Percentiles rank a stretch among this genome's conserved stretches.
These are phyloP conservation scores for Ornithorhynchus anatinus DNA, from an alignment of 2,113 vertebrate genomes.

Conservation along the genomic window DNA sequence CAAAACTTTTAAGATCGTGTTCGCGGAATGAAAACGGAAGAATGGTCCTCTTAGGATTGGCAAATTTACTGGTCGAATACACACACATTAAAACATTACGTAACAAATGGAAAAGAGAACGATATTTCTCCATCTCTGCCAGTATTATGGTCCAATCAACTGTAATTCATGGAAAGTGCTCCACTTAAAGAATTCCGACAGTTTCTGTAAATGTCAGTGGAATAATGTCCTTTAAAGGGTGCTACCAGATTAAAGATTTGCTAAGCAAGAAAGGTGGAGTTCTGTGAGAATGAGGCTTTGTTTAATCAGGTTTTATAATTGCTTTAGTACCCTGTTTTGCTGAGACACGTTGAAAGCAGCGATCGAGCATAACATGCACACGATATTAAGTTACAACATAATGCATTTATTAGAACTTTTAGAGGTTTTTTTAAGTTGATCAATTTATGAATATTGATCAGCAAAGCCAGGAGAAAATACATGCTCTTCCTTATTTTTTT, in stretches of 20 bases:
- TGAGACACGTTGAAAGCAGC: conserved; percentile 63
- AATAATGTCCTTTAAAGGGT: conserved; percentile 51
- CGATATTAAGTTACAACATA: conserved; percentile 11
- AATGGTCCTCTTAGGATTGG: no score
- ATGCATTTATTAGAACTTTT: not conserved
- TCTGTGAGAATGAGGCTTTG: conserved; percentile 65
- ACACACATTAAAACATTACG: no score
- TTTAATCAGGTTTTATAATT: conserved; percentile 70
- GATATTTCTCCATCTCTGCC: conserved; percentile 23
- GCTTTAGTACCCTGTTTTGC: conserved; percentile 57
- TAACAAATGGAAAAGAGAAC: no score
- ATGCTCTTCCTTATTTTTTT: no score
- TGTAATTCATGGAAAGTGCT: conserved; percentile 4
- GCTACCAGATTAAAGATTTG: conserved; percentile 48
- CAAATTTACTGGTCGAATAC: no score
- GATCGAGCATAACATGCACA: conserved; percentile 34
- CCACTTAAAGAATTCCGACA: conserved; percentile 1
- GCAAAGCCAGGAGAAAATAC: no score
- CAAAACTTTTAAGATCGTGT: no score
- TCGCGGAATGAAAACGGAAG: no score
- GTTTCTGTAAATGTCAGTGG: conserved; percentile 25
- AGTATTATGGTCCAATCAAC: conserved; percentile 17
- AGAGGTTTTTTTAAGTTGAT: not conserved
- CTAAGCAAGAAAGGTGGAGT: conserved; percentile 70
- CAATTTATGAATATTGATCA: conserved; percentile 19